phyloP scores from a whole-genome alignment of 2,797 vertebrate genomes.

The Poecilia wingei region DNA sequence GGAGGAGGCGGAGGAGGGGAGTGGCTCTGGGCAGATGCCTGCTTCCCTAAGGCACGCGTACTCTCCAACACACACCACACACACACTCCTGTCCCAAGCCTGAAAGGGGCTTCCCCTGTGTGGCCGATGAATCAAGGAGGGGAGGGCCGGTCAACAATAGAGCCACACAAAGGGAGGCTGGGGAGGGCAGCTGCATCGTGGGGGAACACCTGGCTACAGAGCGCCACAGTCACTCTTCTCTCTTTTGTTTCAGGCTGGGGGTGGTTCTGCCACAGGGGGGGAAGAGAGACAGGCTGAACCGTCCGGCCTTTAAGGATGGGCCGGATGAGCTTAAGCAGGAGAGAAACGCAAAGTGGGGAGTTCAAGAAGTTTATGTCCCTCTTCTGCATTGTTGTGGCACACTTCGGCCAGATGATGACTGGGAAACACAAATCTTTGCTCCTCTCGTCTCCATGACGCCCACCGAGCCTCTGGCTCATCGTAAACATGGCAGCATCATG shows the following conservation, averaged over 20 bases:
- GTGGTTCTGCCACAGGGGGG: background rate
- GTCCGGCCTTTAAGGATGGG: constrained; percentile 59
- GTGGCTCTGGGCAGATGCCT: constrained; percentile 53
- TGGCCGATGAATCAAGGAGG: constrained; percentile 80
- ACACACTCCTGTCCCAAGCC: constrained; percentile 38
- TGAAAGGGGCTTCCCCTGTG: constrained; percentile 77
- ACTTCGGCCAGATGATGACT: constrained; percentile 69
- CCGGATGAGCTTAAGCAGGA: constrained; percentile 16
- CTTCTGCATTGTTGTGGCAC: constrained; percentile 75
- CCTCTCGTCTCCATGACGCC: constrained; percentile 20
- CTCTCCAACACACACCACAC: constrained; percentile 49
- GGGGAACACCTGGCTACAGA: constrained; percentile 80
- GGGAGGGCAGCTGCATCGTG: constrained; percentile 81
- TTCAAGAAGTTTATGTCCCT: constrained; percentile 64
- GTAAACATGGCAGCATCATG: background rate
- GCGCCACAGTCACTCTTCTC: constrained; percentile 66
- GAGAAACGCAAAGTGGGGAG: constrained; percentile 37
- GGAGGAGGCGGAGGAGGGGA: constrained; percentile 29
- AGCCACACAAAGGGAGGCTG: constrained; percentile 75
- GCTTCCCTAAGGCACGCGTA: constrained; percentile 73
- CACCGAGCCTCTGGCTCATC: background rate
- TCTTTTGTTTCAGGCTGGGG: constrained; percentile 70
- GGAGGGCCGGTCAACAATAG: constrained; percentile 75
- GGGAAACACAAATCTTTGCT: constrained; percentile 57
- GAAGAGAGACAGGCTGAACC: constrained; percentile 11